Evolutionary conservation across 2,888 invertebrate genomes (phyloP).

Genomic region (Tenthredo amoena): DNA sequence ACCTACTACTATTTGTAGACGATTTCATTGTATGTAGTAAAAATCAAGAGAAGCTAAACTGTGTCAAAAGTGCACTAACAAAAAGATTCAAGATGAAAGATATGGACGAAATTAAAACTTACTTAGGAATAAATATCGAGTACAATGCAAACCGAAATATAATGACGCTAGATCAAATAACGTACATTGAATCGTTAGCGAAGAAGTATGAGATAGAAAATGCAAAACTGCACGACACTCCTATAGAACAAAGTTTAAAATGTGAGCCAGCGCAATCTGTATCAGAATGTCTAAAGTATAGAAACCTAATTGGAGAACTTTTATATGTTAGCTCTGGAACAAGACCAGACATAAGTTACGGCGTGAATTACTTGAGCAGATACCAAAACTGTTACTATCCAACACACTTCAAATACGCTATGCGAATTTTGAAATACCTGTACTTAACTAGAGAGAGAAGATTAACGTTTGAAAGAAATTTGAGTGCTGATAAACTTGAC

Average conservation of each 20-base stretch:
- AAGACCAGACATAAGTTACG: constrained; percentile 50
- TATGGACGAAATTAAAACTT: constrained; percentile 66
- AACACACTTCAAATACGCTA: constrained; percentile 42
- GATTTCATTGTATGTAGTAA: constrained; percentile 65
- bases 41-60: constrained; percentile 60
- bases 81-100: constrained; percentile 63
- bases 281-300: constrained; percentile 7
- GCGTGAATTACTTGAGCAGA: constrained; percentile 46
- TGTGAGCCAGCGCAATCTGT: constrained; percentile 12
- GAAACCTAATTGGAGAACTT: constrained; percentile 46
- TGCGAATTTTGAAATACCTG: constrained; percentile 21
- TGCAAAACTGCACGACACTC: constrained; percentile 62
- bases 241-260: constrained; percentile 48
- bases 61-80: constrained; percentile 62
- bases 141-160: constrained; percentile 60
- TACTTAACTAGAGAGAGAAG: constrained; percentile 13
- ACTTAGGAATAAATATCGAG: constrained; percentile 71
- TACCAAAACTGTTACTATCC: constrained; percentile 23
- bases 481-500: background rate
- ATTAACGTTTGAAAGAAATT: background rate
- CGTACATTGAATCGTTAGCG: constrained; percentile 59
- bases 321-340: constrained; percentile 50
- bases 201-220: constrained; percentile 61
- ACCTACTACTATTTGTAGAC: constrained; percentile 49
- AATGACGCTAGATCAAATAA: background rate